These are phyloP conservation scores for Petromus typicus DNA, from an alignment of 2,113 vertebrate species.

Conservation along the genomic window DNA sequence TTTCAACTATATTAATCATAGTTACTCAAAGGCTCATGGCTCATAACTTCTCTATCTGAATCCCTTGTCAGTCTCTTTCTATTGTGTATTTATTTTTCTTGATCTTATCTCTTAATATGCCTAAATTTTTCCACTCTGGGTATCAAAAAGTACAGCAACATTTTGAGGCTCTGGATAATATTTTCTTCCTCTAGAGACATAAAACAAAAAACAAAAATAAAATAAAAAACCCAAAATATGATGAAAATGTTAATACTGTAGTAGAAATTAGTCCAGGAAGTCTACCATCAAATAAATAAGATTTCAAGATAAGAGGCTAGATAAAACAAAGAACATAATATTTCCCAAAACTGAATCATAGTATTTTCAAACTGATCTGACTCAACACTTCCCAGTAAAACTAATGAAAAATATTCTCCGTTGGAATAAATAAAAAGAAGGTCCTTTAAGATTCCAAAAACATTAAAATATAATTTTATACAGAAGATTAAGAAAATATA, in stretches of 20 bases:
- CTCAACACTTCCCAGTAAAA: not conserved
- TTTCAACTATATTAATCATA: slow-evolving; percentile 45
- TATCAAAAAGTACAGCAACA: not conserved
- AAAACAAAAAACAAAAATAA: not conserved
- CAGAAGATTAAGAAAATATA: not conserved
- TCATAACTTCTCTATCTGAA: not conserved
- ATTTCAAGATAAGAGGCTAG: not conserved
- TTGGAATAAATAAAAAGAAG: not conserved
- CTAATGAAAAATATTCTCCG: not conserved
- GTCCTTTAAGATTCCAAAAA: slow-evolving; percentile 29
- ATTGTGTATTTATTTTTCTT: not conserved
- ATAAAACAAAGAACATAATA: not conserved
- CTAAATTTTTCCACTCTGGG: not conserved
- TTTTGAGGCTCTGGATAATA: not conserved
- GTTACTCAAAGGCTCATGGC: not conserved
- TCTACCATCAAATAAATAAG: not conserved
- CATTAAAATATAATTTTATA: not conserved
- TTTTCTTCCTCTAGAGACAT: not conserved
- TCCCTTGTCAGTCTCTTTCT: not conserved
- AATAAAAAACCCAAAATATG: not conserved
- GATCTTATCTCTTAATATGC: not conserved
- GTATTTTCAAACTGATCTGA: slow-evolving; percentile 15
- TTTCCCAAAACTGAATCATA: not conserved
- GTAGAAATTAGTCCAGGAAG: not conserved
- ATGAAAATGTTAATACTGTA: not conserved